A percentile compares a stretch with the other conserved stretches of the same genome.
These are phyloP conservation scores for Busseola fusca DNA, from an alignment of 2,888 invertebrate genomes.

Conservation along the genomic window DNA sequence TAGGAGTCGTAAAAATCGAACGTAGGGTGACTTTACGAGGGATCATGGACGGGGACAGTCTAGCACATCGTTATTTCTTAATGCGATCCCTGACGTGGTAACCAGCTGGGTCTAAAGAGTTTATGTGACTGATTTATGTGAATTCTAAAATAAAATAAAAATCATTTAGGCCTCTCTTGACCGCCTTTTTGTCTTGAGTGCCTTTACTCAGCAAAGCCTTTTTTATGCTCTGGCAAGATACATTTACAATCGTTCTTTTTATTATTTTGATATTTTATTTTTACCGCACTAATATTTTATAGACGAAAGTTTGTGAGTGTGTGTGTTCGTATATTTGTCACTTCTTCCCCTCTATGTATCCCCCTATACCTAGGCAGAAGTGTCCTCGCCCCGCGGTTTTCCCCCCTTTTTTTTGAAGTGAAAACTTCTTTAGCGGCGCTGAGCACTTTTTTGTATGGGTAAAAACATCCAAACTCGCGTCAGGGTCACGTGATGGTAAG, in stretches of 20 bases:
- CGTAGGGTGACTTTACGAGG: slow-evolving; percentile 54
- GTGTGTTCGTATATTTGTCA: no score
- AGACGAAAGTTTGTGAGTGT: no score
- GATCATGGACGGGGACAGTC: slow-evolving; percentile 30
- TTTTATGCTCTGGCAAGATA: not conserved
- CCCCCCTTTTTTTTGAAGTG: no score
- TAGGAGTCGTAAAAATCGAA: slow-evolving; percentile 54
- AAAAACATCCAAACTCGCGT: no score
- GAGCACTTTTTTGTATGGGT: no score
- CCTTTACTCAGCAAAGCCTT: not conserved
- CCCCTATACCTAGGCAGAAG: no score
- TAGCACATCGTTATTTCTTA: slow-evolving; percentile 57
- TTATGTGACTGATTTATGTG: slow-evolving; percentile 2
- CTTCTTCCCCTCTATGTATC: no score
- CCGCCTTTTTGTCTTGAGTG: not conserved
- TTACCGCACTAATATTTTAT: no score
- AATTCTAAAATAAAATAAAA: not conserved
- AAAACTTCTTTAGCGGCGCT: no score
- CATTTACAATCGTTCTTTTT: not conserved
- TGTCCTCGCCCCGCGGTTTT: no score
- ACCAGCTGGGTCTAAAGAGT: slow-evolving; percentile 13
- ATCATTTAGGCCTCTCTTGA: not conserved
- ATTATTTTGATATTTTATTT: not conserved
- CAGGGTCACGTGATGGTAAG: no score
- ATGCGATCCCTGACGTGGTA: slow-evolving; percentile 48